Base-by-base conservation (phyloP, 2,888 invertebrate genomes). In the Tenthredo distinguenda region DNA sequence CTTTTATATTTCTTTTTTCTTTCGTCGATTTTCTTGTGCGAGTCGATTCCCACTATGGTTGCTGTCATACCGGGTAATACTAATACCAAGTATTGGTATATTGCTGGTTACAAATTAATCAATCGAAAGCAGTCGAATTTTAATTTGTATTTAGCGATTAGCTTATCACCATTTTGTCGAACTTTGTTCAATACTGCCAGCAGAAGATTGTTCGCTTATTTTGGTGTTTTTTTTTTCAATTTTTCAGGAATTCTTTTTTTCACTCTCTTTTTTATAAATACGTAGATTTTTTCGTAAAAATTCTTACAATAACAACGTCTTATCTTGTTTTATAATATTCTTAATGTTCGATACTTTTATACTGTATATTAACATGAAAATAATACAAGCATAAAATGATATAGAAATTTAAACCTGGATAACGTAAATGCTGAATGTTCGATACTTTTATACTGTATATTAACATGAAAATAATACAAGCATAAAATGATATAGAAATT, bases 101-200 rank as follows among this genome's bases (percentile, higher is more conserved):
- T 68, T 82, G 68, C 55, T 55, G n/a, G 7, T 55, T 62, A 62
- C 26, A 31, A 62, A 62, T 62, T 26, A 62, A 2, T 2, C 21
- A 21, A 26, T 62, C 62, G 12, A 62, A 10, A 12, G 21, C 0
- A 31, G 26, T 26, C 21, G 26, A 26, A 62, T 62, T 12, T 26
- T 31, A 62, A 31, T 62, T 62, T 26, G 26, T 62, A 62, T 62
- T 26, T 12, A 55, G 55, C 55, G 18, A 55, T 62, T 62, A 62
- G 71, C 15, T 9, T 37, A 71, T 37, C 15, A 37, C 31, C n/a
- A n/a, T 71, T 71, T 37, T 40, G n/a, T 71, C 31, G 5, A 37
- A 71, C 37, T 37, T 9, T 26, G 12, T 71, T 71, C 37, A 71
- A 71, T 71, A 37, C 71, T 71, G 71, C 71, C 71, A 37, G 71